Conservation (phyloP, 2,888 invertebrate species). For the Sphaerophoria taeniata region DNA sequence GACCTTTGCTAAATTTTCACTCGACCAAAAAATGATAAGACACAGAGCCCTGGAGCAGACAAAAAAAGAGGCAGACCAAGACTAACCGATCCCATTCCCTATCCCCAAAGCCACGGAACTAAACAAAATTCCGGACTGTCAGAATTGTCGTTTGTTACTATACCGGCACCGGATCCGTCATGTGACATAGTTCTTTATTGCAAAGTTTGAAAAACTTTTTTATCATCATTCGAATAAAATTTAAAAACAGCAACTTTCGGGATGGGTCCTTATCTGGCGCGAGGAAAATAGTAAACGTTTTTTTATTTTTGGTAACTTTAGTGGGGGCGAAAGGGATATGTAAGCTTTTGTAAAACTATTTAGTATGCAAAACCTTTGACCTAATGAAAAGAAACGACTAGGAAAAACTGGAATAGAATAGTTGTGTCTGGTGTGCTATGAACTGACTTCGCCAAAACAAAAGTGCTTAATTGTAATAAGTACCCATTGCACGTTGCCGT, state of each 20-base stretch:
- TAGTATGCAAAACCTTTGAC: slow-evolving; percentile 46
- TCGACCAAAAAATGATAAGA: too few relatives aligned
- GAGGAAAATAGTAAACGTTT: slow-evolving; percentile 15
- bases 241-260: not conserved
- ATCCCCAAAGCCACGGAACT: too few relatives aligned
- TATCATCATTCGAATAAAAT: slow-evolving; percentile 29
- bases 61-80: too few relatives aligned
- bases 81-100: too few relatives aligned
- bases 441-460: not conserved
- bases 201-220: slow-evolving; percentile 33
- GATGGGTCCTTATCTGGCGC: not conserved
- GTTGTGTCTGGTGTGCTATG: not conserved
- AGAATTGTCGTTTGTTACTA: not conserved
- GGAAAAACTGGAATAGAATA: not conserved
- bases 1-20: too few relatives aligned
- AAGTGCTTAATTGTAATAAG: slow-evolving; percentile 39
- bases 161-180: not conserved
- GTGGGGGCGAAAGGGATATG: not conserved
- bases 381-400: slow-evolving; percentile 17
- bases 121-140: not conserved
- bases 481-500: slow-evolving; percentile 28
- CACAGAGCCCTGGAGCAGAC: too few relatives aligned
- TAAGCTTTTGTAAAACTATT: slow-evolving; percentile 15
- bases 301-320: not conserved
- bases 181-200: slow-evolving; percentile 22